Base-by-base conservation (phyloP, 2,888 invertebrate genomes). In the Pasiphila rectangulata region DNA sequence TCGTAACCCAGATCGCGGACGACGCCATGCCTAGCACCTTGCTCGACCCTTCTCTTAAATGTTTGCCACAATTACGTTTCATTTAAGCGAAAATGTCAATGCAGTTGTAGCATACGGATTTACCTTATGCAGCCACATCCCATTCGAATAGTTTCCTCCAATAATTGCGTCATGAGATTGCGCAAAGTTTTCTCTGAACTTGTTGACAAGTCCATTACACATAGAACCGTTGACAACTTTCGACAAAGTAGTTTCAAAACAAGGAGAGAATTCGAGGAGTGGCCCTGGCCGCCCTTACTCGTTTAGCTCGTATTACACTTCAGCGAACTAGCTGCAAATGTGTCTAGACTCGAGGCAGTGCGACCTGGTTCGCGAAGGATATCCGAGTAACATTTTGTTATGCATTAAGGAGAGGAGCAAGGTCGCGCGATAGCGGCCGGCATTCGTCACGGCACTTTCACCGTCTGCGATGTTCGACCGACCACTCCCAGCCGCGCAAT, bases 381-480 rank as follows among this genome's bases (percentile, higher is more conserved):
- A 63, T 56, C 56, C 46, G 54, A 56, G 51, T 56, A 43, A 42
- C 59, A 61, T 59, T 60, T 42, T 47, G 61, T 63, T 67, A 62
- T 63, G 60, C 58, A 46, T 59, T 59, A 56, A 63, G 63, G 58
- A 61, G 60, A 62, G 38, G 61, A 57, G 70, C 83, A 83, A 83
- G 84, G 83, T 79, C 82, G 73, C 71, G 66, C 67, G 58, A 59
- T 63, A 61, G 67, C 63, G 67, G 56, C 23, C 46, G 49, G 37
- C 57, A 20, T 55, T 45, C 67, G 66, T 69, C 63, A 67, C 68
- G 65, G 63, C 70, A 81, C 83, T 84, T 83, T 84, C 83, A 79
- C 81, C 75, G 71, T 72, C 72, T 72, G 61, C 58, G 53, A 9
- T 25, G 25, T 34, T 30, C 59, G 57, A n/a, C n/a, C n/a, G n/a